These are phyloP conservation scores for Tangara arthus DNA, from an alignment of 2,797 vertebrate species.

Conservation along the genomic window DNA sequence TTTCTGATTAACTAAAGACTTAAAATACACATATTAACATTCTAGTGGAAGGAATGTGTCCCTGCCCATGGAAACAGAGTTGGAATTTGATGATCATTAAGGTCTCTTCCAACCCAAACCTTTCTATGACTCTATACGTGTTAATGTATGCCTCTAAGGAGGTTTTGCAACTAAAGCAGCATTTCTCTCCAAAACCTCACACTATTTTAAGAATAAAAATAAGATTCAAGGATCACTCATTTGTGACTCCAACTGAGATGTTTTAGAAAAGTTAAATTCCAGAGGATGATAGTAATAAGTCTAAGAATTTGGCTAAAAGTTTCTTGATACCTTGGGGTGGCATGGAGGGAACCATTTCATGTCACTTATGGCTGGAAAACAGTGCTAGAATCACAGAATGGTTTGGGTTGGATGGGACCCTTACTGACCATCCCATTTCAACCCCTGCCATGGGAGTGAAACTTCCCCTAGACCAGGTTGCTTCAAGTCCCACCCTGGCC, in stretches of 20 bases:
- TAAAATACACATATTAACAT: not conserved
- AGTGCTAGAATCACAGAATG: not conserved
- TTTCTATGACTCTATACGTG: not conserved
- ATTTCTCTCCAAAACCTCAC: not conserved
- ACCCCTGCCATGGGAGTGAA: fast-evolving
- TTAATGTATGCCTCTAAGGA: not conserved
- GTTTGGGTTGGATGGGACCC: not conserved
- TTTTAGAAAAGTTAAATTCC: not conserved
- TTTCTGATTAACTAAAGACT: not conserved
- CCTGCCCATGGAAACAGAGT: not conserved
- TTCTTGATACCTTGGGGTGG: not conserved
- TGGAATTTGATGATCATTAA: not conserved
- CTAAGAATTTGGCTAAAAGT: not conserved
- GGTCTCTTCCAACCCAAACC: not conserved
- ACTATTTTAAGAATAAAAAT: not conserved
- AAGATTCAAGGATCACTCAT: not conserved
- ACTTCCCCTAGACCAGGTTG: fast-evolving
- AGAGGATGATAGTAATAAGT: not conserved
- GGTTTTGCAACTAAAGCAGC: not conserved
- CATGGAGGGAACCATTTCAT: fast-evolving
- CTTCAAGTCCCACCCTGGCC: not conserved
- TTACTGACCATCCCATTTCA: not conserved
- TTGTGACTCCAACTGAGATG: not conserved
- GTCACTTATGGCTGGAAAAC: not conserved
- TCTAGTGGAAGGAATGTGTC: not conserved